These are phyloP conservation scores for Apomyelois bistriatella DNA, from an alignment of 2,888 invertebrate genomes.

Conservation along the genomic window DNA sequence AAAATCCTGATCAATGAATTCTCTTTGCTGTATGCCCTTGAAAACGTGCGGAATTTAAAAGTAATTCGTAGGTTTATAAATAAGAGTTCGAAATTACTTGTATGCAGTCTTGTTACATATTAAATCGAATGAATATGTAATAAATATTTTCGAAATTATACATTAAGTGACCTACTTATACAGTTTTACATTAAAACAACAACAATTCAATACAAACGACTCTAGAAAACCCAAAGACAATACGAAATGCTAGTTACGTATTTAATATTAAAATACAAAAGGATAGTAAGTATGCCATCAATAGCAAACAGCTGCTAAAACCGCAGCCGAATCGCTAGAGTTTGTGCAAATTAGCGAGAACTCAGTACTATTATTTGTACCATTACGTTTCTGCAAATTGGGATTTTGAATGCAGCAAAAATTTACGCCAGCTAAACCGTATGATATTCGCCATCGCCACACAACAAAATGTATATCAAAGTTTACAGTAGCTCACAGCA, in stretches of 20 bases:
- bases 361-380: slow-evolving; percentile 4
- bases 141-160: too few species aligned
- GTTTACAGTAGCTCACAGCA: neutral
- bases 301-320: slow-evolving; percentile 5
- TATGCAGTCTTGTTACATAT: too few species aligned
- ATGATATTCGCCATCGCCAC: slow-evolving; percentile 18
- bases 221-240: too few species aligned
- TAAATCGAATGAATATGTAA: too few species aligned
- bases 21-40: too few species aligned
- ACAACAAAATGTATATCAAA: neutral
- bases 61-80: too few species aligned
- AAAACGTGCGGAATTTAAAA: too few species aligned
- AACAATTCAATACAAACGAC: too few species aligned
- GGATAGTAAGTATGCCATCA: neutral
- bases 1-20: too few species aligned
- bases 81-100: too few species aligned
- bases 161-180: too few species aligned
- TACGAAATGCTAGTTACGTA: neutral
- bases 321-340: slow-evolving; percentile 1
- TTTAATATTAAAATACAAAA: neutral
- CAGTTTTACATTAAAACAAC: too few species aligned
- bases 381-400: slow-evolving; percentile 29
- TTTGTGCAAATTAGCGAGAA: slow-evolving; percentile 6
- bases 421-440: slow-evolving; percentile 32
- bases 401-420: slow-evolving; percentile 31